Conservation (phyloP, 2,888 invertebrate genomes). For the Leucozona laternaria region DNA sequence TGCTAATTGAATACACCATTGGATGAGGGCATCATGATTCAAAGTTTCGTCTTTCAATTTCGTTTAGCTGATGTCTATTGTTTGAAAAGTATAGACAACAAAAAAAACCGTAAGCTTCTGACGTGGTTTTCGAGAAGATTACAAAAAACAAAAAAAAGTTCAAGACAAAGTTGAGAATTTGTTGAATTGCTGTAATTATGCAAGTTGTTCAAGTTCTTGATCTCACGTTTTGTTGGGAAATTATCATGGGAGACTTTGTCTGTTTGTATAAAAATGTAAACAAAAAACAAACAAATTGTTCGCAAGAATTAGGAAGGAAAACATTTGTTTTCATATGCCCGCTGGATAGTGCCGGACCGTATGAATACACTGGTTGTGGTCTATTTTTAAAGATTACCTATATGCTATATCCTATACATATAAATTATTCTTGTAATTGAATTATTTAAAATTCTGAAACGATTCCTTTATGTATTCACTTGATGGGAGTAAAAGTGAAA, state of each 20-base stretch:
- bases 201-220: slow-evolving; percentile 17
- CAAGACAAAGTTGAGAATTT: background rate
- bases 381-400: background rate
- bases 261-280: background rate
- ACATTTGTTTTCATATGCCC: background rate
- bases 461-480: too few relatives aligned
- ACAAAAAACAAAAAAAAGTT: background rate
- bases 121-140: slow-evolving; percentile 30
- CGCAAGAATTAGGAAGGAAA: background rate
- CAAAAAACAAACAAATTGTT: background rate
- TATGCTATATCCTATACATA: background rate
- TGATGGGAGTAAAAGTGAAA: too few relatives aligned
- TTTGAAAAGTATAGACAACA: slow-evolving; percentile 26
- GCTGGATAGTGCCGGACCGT: background rate
- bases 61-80: slow-evolving; percentile 22
- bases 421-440: background rate
- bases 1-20: slow-evolving; percentile 62
- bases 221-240: slow-evolving; percentile 51
- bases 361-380: background rate
- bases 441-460: background rate
- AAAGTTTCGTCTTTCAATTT: slow-evolving; percentile 30
- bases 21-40: background rate
- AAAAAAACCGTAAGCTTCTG: background rate
- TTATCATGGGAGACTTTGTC: slow-evolving; percentile 12
- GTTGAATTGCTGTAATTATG: slow-evolving; percentile 25